Percentiles rank a stretch among this genome's conserved stretches.
Evolutionary conservation across 2,797 vertebrate genomes (phyloP).

Genomic region (Thalassophryne amazonica): DNA sequence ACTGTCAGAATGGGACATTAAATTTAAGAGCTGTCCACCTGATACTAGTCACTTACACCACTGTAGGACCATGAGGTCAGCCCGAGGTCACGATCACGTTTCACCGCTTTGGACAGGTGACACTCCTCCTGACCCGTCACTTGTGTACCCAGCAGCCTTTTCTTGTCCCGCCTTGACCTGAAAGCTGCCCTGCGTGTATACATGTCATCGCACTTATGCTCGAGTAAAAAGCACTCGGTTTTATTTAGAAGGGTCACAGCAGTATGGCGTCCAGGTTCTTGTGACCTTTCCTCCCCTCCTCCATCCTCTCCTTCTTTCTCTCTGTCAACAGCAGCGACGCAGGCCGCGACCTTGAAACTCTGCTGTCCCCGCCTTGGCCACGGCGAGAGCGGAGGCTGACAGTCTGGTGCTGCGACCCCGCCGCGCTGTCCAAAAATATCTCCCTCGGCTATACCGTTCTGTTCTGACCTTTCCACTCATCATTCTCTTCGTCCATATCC

Average conservation of each 20-base stretch:
- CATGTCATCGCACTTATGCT: neutral
- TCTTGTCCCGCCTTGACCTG: constrained; percentile 62
- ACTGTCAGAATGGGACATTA: too few relatives aligned
- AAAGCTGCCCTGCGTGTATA: neutral
- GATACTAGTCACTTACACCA: constrained; percentile 18
- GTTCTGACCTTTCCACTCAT: constrained; percentile 62
- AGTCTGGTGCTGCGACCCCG: constrained; percentile 46
- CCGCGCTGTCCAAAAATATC: constrained; percentile 68
- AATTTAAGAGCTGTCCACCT: too few relatives aligned
- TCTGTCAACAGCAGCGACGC: constrained; percentile 64
- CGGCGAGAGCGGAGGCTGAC: constrained; percentile 43
- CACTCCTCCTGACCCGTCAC: constrained; percentile 61
- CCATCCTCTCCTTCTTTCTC: constrained; percentile 6
- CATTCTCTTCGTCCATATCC: constrained; percentile 29
- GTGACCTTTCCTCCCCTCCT: constrained; percentile 28
- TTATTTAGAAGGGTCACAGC: constrained; percentile 59
- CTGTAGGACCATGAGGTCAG: constrained; percentile 24
- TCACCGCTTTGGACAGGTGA: constrained; percentile 50
- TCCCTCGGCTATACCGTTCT: constrained; percentile 47
- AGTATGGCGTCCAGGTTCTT: constrained; percentile 32
- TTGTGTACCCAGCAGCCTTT: constrained; percentile 43
- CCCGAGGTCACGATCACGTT: constrained; percentile 30
- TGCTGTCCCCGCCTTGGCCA: constrained; percentile 38
- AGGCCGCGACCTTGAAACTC: constrained; percentile 65
- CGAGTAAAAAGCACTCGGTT: constrained; percentile 29